Conservation (phyloP, 1,140 invertebrate species). For the Geopemphigus sp. region DNA sequence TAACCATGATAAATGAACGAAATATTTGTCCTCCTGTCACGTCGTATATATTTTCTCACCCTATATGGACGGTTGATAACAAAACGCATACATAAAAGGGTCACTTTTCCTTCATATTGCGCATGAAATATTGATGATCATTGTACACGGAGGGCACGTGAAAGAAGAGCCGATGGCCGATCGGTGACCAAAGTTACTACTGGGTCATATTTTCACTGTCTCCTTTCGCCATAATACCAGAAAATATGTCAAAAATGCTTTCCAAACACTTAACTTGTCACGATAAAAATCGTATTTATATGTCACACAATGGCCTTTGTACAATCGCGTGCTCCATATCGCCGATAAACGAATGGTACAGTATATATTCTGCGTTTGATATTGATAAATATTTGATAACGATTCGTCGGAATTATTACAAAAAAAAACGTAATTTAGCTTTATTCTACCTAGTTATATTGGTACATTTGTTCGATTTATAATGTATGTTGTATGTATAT, state of each 20-base stretch:
- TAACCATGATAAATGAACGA: slow-evolving; percentile 21
- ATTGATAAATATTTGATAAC: too few relatives aligned
- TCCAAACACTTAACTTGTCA: neutral
- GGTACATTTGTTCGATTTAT: too few relatives aligned
- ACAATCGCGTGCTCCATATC: neutral
- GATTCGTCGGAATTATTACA: too few relatives aligned
- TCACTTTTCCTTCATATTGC: neutral
- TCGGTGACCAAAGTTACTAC: neutral
- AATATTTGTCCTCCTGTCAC: neutral
- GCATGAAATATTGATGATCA: slow-evolving; percentile 32
- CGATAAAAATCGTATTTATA: slow-evolving; percentile 14
- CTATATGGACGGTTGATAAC: neutral
- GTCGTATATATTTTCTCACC: neutral
- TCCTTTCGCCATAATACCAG: neutral
- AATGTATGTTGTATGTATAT: too few relatives aligned
- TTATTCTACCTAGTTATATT: too few relatives aligned
- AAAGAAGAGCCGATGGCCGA: neutral
- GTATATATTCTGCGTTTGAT: too few relatives aligned
- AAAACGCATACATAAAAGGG: slow-evolving; percentile 30
- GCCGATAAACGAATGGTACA: too few relatives aligned
- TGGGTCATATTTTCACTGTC: neutral
- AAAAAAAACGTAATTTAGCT: too few relatives aligned
- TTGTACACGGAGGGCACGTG: neutral
- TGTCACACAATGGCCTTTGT: neutral
- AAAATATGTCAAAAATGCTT: slow-evolving; percentile 25